Conservation (phyloP, 64 coral and sea anemone species). For the Stichodactyla helianthus region DNA sequence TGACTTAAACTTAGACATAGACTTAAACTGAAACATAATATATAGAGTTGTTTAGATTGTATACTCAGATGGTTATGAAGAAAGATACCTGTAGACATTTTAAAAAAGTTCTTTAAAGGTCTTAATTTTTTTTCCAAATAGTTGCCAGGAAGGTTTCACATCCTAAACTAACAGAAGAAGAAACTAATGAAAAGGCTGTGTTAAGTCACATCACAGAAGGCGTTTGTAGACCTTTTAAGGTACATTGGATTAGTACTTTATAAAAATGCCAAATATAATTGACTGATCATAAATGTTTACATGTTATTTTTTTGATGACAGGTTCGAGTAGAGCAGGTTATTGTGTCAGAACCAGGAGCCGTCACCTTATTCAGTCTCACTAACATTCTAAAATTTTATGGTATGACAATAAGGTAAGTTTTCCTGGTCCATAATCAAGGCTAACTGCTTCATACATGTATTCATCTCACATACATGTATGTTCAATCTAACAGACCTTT, state of each 20-base stretch:
- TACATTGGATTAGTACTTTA: neutral
- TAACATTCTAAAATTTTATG: conserved; percentile 93
- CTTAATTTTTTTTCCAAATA: neutral
- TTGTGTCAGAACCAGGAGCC: conserved; percentile 93
- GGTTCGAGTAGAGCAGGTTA: conserved; percentile 97
- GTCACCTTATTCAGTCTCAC: conserved; percentile 87
- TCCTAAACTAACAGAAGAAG: conserved; percentile 1
- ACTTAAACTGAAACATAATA: no score
- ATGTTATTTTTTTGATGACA: neutral
- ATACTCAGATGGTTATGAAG: no score
- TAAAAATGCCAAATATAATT: neutral
- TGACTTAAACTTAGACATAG: no score
- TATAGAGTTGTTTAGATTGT: no score
- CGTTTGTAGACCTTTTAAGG: conserved; percentile 96
- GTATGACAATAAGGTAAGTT: conserved; percentile 88
- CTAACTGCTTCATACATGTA: neutral
- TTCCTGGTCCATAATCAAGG: neutral
- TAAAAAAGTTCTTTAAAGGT: no score
- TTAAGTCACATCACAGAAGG: conserved; percentile 95
- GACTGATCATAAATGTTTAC: neutral
- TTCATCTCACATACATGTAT: no score
- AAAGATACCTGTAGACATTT: no score
- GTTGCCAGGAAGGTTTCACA: neutral
- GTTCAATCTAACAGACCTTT: no score
- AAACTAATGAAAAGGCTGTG: conserved; percentile 50